Percentiles rank a stretch among this genome's conserved stretches.
These are phyloP conservation scores for Coendou prehensilis DNA, from an alignment of 2,797 vertebrate species.

Conservation along the genomic window DNA sequence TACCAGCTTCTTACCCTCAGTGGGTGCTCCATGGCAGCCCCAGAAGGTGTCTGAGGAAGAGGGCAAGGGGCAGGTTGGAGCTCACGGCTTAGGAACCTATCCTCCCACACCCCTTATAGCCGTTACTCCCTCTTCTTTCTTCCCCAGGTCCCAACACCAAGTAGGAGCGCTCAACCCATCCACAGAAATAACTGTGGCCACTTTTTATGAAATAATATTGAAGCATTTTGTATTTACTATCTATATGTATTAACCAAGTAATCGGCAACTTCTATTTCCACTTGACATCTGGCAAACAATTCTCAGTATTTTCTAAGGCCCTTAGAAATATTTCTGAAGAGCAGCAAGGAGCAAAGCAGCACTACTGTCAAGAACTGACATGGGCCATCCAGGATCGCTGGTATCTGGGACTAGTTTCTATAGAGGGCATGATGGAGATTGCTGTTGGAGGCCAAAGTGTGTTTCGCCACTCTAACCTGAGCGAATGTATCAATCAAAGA, in stretches of 20 bases:
- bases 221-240: constrained; percentile 3
- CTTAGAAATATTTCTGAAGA: background rate
- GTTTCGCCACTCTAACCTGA: background rate
- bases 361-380: background rate
- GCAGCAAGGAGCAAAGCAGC: background rate
- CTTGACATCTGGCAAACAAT: background rate
- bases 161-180: background rate
- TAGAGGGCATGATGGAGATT: background rate
- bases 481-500: background rate
- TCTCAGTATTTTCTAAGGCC: background rate
- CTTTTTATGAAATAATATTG: background rate
- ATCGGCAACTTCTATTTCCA: background rate
- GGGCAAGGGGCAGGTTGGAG: background rate
- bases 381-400: rapidly evolving
- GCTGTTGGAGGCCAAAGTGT: background rate
- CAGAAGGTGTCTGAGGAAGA: background rate
- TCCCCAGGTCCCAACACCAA: background rate
- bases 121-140: background rate
- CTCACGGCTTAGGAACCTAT: background rate
- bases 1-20: background rate
- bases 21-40: background rate
- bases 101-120: background rate
- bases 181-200: background rate
- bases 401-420: background rate
- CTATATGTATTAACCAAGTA: background rate